Percentiles rank a stretch among this genome's conserved stretches.
Evolutionary conservation across 1,140 invertebrate species (phyloP).

Genomic region (Drosophila chauvacae): DNA sequence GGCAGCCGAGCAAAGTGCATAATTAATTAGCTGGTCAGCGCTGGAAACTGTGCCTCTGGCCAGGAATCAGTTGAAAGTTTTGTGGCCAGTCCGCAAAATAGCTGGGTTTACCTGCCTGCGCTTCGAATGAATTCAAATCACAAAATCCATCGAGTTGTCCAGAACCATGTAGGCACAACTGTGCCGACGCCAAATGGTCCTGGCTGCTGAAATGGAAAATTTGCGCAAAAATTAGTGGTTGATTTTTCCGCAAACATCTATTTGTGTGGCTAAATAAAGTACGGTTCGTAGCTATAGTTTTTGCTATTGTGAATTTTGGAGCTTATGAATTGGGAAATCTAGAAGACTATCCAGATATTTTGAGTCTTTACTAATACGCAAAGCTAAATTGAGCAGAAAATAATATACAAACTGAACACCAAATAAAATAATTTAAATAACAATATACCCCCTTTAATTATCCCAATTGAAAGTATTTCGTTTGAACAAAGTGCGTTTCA

Average conservation of each 20-base stretch:
- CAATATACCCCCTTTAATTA: background rate
- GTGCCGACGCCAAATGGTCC: constrained; percentile 79
- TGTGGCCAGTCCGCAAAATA: constrained; percentile 29
- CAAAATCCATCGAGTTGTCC: constrained; percentile 82
- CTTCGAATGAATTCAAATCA: constrained; percentile 61
- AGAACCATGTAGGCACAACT: constrained; percentile 75
- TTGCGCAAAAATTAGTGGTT: constrained; percentile 41
- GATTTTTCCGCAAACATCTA: constrained; percentile 14
- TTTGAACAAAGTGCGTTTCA: background rate
- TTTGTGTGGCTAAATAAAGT: constrained; percentile 1
- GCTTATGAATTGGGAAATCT: background rate
- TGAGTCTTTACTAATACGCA: no score
- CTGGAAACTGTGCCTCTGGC: constrained; percentile 2
- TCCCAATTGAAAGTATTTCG: background rate
- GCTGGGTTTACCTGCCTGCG: constrained; percentile 61
- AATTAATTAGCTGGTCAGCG: constrained; percentile 64
- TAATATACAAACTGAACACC: background rate
- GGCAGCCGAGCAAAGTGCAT: constrained; percentile 55
- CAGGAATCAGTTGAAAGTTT: constrained; percentile 48
- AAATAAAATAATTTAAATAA: background rate
- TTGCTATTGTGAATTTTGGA: background rate
- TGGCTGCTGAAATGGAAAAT: constrained; percentile 55
- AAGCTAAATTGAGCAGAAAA: background rate
- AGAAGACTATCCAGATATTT: background rate
- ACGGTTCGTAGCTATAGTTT: constrained; percentile 8